phyloP scores from a whole-genome alignment of 1,140 invertebrate genomes.

The Hylaeus anthracinus region DNA sequence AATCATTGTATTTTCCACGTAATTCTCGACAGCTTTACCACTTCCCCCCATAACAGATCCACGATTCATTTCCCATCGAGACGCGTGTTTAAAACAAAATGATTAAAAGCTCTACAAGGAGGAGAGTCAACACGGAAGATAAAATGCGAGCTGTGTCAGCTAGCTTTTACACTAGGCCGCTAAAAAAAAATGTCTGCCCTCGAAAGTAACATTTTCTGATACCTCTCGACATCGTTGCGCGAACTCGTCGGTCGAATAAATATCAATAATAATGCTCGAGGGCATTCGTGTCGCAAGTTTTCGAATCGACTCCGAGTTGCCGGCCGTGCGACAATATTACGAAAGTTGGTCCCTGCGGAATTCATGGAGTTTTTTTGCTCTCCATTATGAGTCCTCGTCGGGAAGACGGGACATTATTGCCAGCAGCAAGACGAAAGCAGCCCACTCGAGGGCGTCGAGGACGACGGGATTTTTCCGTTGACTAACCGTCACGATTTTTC shows the following conservation, averaged over 20 bases:
- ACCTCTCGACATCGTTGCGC: not conserved
- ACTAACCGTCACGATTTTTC: constrained; percentile 35
- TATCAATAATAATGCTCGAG: constrained; percentile 8
- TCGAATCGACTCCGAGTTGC: not conserved
- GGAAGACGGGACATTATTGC: constrained; percentile 28
- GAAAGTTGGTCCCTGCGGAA: constrained; percentile 24
- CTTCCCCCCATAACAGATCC: too few relatives aligned
- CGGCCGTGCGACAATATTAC: not conserved
- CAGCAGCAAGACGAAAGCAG: constrained; percentile 17
- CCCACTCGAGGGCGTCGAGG: constrained; percentile 1
- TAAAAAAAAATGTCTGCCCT: too few relatives aligned
- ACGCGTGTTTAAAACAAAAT: too few relatives aligned
- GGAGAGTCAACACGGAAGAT: too few relatives aligned
- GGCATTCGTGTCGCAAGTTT: not conserved
- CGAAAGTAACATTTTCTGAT: too few relatives aligned
- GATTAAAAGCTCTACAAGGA: too few relatives aligned
- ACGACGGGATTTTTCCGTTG: constrained; percentile 17
- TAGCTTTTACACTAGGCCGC: too few relatives aligned
- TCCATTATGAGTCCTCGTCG: not conserved
- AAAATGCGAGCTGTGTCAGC: too few relatives aligned
- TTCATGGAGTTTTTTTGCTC: constrained; percentile 16
- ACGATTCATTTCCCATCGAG: too few relatives aligned
- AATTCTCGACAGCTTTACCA: too few relatives aligned
- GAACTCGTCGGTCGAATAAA: not conserved
- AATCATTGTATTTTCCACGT: too few relatives aligned